These are phyloP conservation scores for Acronicta leporina DNA, from an alignment of 2,888 invertebrate genomes.

Conservation along the genomic window DNA sequence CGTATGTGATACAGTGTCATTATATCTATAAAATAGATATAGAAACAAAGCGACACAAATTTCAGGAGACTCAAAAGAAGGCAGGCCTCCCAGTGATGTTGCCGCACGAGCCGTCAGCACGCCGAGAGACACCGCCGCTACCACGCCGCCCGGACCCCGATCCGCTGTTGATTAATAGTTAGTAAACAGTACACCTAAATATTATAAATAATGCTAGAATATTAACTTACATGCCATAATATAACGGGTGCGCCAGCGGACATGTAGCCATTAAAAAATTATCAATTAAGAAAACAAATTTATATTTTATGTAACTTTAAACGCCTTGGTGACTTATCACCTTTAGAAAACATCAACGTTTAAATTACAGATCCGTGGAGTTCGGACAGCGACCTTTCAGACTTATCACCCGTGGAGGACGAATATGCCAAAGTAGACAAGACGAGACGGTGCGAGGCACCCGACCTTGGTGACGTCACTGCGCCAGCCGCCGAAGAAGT, in stretches of 20 bases:
- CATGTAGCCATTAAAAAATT: no score
- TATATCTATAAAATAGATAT: no score
- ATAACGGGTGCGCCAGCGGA: no score
- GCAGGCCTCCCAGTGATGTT: slow-evolving; percentile 95
- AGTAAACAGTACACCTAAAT: slow-evolving; percentile 29
- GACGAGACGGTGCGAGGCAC: slow-evolving; percentile 78
- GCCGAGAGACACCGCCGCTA: slow-evolving; percentile 93
- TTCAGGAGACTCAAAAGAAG: slow-evolving; percentile 94
- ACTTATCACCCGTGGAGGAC: slow-evolving; percentile 94
- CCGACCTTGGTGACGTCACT: slow-evolving; percentile 84
- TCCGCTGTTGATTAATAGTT: slow-evolving; percentile 90
- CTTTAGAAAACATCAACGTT: neutral
- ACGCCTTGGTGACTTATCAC: no score
- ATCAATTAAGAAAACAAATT: no score
- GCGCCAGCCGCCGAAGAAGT: slow-evolving; percentile 53
- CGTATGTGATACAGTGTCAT: no score
- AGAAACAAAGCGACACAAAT: neutral
- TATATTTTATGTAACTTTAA: no score
- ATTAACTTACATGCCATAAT: no score
- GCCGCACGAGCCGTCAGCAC: slow-evolving; percentile 94
- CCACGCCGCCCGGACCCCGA: slow-evolving; percentile 93
- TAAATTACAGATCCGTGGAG: slow-evolving; percentile 91
- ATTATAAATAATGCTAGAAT: no score
- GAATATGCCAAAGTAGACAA: slow-evolving; percentile 86
- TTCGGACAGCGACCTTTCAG: slow-evolving; percentile 96